Percentiles rank a stretch among this genome's conserved stretches.
phyloP scores from a whole-genome alignment of 2,797 vertebrate species.

The Hippocampus kuda region DNA sequence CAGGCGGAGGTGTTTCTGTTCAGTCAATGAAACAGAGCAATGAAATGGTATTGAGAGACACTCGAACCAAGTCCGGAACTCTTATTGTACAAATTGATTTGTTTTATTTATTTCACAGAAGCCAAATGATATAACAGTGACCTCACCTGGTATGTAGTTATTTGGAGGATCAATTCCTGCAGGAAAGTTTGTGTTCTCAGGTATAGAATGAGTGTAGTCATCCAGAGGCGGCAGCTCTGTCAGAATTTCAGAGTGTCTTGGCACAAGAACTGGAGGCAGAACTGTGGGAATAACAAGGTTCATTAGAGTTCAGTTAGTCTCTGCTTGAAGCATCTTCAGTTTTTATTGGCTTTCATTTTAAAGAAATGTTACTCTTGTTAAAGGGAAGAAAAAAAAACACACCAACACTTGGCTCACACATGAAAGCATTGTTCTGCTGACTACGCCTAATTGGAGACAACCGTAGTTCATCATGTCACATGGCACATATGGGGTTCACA shows the following conservation, averaged over 20 bases:
- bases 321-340: neutral
- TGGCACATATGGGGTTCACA: too few species aligned
- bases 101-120: neutral
- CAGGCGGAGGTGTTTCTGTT: constrained; percentile 91
- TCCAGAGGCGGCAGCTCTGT: constrained; percentile 92
- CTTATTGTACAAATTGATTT: neutral
- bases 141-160: constrained; percentile 96
- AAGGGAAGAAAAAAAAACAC: neutral
- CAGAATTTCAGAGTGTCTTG: constrained; percentile 94
- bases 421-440: neutral
- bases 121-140: neutral
- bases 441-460: neutral
- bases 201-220: constrained; percentile 98
- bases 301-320: constrained; percentile 6
- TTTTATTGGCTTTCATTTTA: neutral
- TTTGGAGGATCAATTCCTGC: constrained; percentile 96
- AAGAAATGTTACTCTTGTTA: neutral
- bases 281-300: constrained; percentile 59
- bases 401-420: neutral
- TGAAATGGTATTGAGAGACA: neutral
- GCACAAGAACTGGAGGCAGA: constrained; percentile 94
- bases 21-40: neutral
- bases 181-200: constrained; percentile 99
- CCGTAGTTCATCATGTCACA: too few species aligned
- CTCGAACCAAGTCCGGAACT: neutral